Evolutionary conservation across 2,113 vertebrate species (phyloP).

Genomic region (Nothocercus nigrocapillus): DNA sequence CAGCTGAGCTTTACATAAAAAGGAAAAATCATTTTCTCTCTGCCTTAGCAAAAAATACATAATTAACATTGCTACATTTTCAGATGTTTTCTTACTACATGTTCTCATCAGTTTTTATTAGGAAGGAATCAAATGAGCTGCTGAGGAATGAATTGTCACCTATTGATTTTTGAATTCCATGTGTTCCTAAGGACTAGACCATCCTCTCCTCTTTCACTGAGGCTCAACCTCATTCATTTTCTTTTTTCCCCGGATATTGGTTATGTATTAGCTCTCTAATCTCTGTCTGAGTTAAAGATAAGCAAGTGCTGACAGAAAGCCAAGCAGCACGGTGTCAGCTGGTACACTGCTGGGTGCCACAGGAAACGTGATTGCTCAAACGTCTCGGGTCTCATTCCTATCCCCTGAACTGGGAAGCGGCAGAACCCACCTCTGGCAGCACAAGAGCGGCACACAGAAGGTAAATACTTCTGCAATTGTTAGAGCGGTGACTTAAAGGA

Average conservation of each 20-base stretch:
- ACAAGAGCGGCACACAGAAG: neutral
- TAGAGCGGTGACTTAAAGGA: neutral
- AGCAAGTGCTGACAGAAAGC: neutral
- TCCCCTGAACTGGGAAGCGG: neutral
- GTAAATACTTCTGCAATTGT: neutral
- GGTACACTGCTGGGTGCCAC: neutral
- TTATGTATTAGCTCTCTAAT: neutral
- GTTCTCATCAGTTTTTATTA: neutral
- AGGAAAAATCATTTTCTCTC: neutral
- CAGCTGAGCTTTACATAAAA: neutral
- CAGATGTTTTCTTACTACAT: neutral
- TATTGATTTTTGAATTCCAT: neutral
- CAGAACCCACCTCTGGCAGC: fast-evolving
- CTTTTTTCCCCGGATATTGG: neutral
- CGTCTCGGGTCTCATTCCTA: fast-evolving
- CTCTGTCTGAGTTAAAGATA: neutral
- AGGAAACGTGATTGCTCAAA: fast-evolving
- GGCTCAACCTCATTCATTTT: no score
- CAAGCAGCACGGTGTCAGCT: neutral
- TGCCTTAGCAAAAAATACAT: neutral
- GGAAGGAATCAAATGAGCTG: neutral
- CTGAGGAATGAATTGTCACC: neutral
- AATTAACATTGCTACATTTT: neutral
- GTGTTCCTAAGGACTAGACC: neutral
- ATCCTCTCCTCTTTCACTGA: no score